Percentiles rank a stretch among this genome's conserved stretches.
phyloP scores from a whole-genome alignment of 2,113 vertebrate genomes.

The Phalacrocorax brasilianus region DNA sequence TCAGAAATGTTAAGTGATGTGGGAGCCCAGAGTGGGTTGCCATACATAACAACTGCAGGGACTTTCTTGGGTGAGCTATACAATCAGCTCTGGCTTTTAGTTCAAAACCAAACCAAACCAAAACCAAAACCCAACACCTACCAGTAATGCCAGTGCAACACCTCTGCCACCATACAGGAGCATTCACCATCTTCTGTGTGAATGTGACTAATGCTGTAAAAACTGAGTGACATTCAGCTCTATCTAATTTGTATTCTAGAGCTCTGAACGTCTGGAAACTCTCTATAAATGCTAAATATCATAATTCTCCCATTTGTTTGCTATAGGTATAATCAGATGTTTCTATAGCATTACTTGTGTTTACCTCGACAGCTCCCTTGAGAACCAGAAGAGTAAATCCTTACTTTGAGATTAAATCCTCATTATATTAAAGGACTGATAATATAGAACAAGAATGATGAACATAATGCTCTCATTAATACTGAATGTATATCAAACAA shows the following conservation, averaged over 20 bases:
- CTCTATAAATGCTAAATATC: background rate
- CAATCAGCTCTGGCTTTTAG: background rate
- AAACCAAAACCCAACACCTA: background rate
- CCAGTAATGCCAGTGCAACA: background rate
- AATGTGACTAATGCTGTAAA: background rate
- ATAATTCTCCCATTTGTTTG: background rate
- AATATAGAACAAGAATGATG: background rate
- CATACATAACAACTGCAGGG: background rate
- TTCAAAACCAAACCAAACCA: background rate
- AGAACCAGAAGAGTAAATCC: background rate
- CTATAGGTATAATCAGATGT: background rate
- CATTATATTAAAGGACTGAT: background rate
- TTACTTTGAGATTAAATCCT: background rate
- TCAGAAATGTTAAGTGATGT: background rate
- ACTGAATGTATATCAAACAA: background rate
- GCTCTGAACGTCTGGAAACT: background rate
- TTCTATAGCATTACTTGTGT: background rate
- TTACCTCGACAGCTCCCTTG: background rate
- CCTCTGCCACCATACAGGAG: background rate
- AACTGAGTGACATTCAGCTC: background rate
- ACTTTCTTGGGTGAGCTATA: background rate
- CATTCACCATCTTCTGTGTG: background rate
- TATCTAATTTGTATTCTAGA: background rate
- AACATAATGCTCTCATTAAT: background rate
- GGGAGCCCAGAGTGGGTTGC: background rate